Conservation (phyloP, 53 echinoderm and acorn worm species). For the Mesocentrotus franciscanus region DNA sequence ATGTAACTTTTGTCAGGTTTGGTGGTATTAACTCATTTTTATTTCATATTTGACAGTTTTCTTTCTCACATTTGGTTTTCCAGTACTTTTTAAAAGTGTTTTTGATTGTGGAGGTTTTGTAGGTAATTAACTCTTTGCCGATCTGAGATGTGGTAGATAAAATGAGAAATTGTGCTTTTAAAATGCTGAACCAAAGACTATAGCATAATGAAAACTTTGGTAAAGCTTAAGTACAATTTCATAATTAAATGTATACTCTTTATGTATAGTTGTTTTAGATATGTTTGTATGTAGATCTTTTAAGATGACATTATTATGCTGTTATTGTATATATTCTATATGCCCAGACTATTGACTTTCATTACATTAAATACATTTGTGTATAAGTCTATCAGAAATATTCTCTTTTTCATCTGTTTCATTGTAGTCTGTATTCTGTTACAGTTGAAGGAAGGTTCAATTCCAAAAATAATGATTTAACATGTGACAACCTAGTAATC, state of each 20-base stretch:
- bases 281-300: slow-evolving; percentile 56
- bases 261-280: slow-evolving; percentile 22
- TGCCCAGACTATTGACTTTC: slow-evolving; percentile 63
- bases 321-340: slow-evolving; percentile 63
- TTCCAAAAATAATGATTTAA: not conserved
- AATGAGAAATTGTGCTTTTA: slow-evolving; percentile 49
- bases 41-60: slow-evolving; percentile 42
- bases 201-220: not conserved
- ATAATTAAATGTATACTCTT: slow-evolving; percentile 40
- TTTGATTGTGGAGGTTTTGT: slow-evolving; percentile 4
- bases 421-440: not conserved
- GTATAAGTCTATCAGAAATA: slow-evolving; percentile 63
- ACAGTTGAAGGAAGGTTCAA: not conserved
- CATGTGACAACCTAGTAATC: not conserved
- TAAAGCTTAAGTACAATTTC: slow-evolving; percentile 51
- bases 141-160: not conserved
- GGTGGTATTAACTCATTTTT: not conserved
- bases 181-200: slow-evolving; percentile 66
- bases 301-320: slow-evolving; percentile 28
- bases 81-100: slow-evolving; percentile 64
- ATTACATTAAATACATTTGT: slow-evolving; percentile 66
- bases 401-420: not conserved
- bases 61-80: slow-evolving; percentile 49
- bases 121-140: not conserved
- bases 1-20: not conserved